Evolutionary conservation across 2,888 invertebrate species (phyloP).

Genomic region (Phortica okadai): DNA sequence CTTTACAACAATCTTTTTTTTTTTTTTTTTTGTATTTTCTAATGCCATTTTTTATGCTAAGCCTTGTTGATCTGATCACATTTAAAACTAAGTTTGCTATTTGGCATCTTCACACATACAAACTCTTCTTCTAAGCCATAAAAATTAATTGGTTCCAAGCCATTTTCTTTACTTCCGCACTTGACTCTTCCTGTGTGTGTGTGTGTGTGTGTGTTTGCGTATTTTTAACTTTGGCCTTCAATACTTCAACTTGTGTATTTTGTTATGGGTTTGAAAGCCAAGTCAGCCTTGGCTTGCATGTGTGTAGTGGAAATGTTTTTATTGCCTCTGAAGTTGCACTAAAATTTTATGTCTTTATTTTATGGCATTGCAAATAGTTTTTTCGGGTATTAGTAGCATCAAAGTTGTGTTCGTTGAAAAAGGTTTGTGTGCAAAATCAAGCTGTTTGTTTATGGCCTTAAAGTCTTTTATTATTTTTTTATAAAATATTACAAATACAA

Average conservation of each 20-base stretch:
- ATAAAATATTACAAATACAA: too few relatives aligned
- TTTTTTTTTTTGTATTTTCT: constrained; percentile 45
- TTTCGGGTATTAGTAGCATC: background rate
- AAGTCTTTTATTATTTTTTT: too few relatives aligned
- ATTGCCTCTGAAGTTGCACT: background rate
- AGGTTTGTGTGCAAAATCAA: too few relatives aligned
- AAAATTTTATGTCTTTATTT: background rate
- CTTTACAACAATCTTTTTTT: constrained; percentile 49
- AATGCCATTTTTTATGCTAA: too few relatives aligned
- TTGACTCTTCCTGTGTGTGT: background rate
- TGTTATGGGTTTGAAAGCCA: too few relatives aligned
- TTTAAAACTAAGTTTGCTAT: too few relatives aligned
- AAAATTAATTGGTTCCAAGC: background rate
- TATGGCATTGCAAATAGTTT: background rate
- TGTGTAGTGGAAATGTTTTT: background rate
- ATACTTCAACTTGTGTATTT: too few relatives aligned
- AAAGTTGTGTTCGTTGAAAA: too few relatives aligned
- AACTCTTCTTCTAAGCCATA: background rate
- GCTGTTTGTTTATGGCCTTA: too few relatives aligned
- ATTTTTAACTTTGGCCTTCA: background rate
- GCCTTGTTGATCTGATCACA: too few relatives aligned
- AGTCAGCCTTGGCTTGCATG: too few relatives aligned
- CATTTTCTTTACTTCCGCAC: background rate
- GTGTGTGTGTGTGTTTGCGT: background rate
- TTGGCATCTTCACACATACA: constrained; percentile 35